Base-by-base conservation (phyloP, 2,888 invertebrate species). In the Pristionchus maxplancki region DNA sequence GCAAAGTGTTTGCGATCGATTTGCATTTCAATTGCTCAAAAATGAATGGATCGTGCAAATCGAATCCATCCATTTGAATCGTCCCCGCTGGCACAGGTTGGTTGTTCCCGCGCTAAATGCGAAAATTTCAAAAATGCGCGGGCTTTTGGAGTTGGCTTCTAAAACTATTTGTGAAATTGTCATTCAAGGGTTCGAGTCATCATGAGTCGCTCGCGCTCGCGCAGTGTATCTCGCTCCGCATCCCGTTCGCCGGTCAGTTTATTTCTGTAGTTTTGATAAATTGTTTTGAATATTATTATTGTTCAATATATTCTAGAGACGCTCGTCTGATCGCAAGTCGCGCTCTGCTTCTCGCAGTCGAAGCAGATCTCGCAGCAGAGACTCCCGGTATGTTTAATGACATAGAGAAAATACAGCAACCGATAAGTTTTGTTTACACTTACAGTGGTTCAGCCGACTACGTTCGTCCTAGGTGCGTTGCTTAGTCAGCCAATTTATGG, bases 191-290 rank as follows among this genome's bases (percentile, higher is more conserved):
- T 24, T 15, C n/a, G 24, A 62, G 50, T 62, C 31, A 71, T 44
- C 87, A 87, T 89, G 89, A 74, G 83, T 31, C 83, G 82, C 24
- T 88, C 88, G 40, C 83, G 82, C 24, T 88, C 88, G 40, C 89
- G 89, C 34, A 89, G 89, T 74, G 87, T 53, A 28, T 88, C 88
- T 8, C 82, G 86, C 50, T 87, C 86, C 20, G 84, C 37, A 34
- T 86, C 86, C 48, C 89, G 90, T 34, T 89, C 90, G 31, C 91
- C 85, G 62, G 85, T 85, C 11, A 40, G 64, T 85, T 53, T 50
- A 48, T 83, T 83, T 83, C 6, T 34, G 37, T 28, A 62, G 40
- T 40, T 64, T 37, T 20, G 6, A 13, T 44, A 17, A 34, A 15
- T 48, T 15, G 24, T 20, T 74, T 74, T 20, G 20, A 48, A 81